Conservation (phyloP, 2,888 invertebrate species). For the Megamerina dolium region DNA sequence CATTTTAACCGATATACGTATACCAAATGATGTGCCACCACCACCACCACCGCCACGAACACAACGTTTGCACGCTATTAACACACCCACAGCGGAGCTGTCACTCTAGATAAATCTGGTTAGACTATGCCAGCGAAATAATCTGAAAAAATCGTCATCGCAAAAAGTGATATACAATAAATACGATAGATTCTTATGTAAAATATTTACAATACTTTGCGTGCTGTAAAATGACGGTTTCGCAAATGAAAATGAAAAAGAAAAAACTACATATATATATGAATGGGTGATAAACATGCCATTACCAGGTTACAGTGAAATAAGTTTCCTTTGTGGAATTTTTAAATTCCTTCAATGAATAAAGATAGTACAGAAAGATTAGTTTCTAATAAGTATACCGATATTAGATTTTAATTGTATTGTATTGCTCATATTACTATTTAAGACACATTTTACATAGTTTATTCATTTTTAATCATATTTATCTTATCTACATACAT, state of each 20-base stretch:
- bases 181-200: background rate
- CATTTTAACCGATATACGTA: slow-evolving; percentile 54
- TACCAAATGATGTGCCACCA: slow-evolving; percentile 32
- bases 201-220: no score
- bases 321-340: slow-evolving; percentile 30
- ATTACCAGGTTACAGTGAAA: slow-evolving; percentile 26
- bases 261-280: background rate
- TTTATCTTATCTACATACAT: no score
- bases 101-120: slow-evolving; percentile 34
- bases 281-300: slow-evolving; percentile 18
- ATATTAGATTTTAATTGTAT: no score
- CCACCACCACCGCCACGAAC: slow-evolving; percentile 18
- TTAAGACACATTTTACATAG: no score
- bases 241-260: background rate
- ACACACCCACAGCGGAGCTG: slow-evolving; percentile 49
- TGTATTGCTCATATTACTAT: no score
- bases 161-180: background rate
- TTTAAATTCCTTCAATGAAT: background rate
- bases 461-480: no score
- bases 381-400: no score
- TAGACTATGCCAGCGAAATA: background rate
- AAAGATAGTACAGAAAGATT: no score
- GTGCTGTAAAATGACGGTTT: background rate
- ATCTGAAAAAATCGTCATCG: background rate
- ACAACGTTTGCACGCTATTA: slow-evolving; percentile 39